Evolutionary conservation across 2,113 vertebrate genomes (phyloP).

Genomic region (Syngnathoides biaculeatus): DNA sequence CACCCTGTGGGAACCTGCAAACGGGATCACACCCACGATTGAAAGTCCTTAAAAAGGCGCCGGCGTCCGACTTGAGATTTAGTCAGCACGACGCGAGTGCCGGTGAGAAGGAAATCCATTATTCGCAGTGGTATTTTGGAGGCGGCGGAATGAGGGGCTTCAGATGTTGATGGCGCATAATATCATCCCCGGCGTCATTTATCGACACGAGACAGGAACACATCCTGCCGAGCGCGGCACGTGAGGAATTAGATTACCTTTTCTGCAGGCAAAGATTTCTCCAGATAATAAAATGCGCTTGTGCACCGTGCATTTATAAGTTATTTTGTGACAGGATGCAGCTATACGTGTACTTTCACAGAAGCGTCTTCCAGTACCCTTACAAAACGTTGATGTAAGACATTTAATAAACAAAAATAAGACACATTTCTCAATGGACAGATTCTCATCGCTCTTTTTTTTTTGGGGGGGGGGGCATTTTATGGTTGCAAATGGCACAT

Average conservation of each 20-base stretch:
- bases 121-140: conserved; percentile 24
- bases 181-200: conserved; percentile 43
- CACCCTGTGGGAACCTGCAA: conserved; percentile 18
- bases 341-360: conserved; percentile 23
- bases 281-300: conserved; percentile 40
- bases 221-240: conserved; percentile 9
- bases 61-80: conserved; percentile 11
- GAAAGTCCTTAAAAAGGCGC: conserved; percentile 10
- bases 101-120: conserved; percentile 34
- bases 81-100: conserved; percentile 20
- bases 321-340: conserved; percentile 37
- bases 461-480: conserved; percentile 1
- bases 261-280: conserved; percentile 29
- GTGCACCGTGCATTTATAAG: conserved; percentile 24
- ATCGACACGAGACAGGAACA: conserved; percentile 47
- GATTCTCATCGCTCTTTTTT: conserved; percentile 25
- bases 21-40: conserved; percentile 15
- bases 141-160: conserved; percentile 10
- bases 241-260: conserved; percentile 37
- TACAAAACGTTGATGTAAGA: conserved; percentile 34
- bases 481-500: neutral
- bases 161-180: conserved; percentile 57
- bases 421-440: conserved; percentile 14
- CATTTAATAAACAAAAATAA: conserved; percentile 33
- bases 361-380: conserved; percentile 7